A percentile compares a stretch with the other conserved stretches of the same genome.
Evolutionary conservation across 2,888 invertebrate species (phyloP).

Genomic region (Asteroscopus sphinx): DNA sequence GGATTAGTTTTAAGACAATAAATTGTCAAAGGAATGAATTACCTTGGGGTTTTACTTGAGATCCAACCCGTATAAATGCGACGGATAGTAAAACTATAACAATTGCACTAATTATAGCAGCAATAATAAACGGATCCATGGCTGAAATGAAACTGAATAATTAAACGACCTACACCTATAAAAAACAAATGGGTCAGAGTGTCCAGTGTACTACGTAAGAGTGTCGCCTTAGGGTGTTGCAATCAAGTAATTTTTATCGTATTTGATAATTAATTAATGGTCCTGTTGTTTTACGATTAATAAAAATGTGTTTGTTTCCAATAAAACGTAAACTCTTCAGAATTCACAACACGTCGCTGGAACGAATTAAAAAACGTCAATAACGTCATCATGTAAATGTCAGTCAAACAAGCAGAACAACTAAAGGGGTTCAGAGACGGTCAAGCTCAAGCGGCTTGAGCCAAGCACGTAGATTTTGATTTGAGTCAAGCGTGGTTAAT

Average conservation of each 20-base stretch:
- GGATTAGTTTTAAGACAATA: not conserved
- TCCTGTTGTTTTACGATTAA: not conserved
- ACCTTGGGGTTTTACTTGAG: constrained; percentile 78
- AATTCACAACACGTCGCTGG: too few species aligned
- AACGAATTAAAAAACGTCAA: too few species aligned
- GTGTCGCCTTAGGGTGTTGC: too few species aligned
- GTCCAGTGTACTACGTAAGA: too few species aligned
- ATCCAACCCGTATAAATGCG: constrained; percentile 73
- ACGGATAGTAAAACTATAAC: constrained; percentile 76
- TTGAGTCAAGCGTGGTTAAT: too few species aligned
- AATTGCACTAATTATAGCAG: constrained; percentile 81
- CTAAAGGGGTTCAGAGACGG: too few species aligned
- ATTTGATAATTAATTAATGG: not conserved
- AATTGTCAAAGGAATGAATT: constrained; percentile 1
- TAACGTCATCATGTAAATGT: too few species aligned
- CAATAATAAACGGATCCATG: constrained; percentile 85
- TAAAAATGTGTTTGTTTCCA: constrained; percentile 12
- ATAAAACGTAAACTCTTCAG: too few species aligned
- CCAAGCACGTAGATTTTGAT: too few species aligned
- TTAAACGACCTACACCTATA: not conserved
- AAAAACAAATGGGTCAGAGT: too few species aligned
- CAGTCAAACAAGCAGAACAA: too few species aligned
- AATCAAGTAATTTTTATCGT: constrained; percentile 9
- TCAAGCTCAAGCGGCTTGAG: too few species aligned
- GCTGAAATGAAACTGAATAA: constrained; percentile 12